Conservation (phyloP, 2,888 invertebrate genomes). For the Imbricaverruca yamaguchii region DNA sequence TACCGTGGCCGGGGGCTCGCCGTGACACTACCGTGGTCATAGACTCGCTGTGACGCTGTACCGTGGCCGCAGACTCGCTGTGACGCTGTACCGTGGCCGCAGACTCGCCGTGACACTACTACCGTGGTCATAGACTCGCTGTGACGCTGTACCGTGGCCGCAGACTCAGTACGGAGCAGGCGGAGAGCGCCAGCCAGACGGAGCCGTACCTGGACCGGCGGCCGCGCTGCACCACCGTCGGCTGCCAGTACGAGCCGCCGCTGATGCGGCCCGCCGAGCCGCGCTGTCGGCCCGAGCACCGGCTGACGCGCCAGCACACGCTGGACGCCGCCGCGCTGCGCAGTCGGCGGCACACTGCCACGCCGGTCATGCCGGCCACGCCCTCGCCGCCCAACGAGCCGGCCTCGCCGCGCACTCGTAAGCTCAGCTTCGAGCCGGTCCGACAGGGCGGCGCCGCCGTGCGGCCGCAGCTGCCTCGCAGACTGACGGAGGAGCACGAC, state of each 20-base stretch:
- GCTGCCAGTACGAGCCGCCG: slow-evolving; percentile 19
- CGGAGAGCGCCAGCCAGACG: background rate
- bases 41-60: too few species aligned
- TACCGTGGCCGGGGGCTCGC: too few species aligned
- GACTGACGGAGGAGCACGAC: background rate
- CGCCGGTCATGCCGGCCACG: background rate
- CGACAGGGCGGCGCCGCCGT: background rate
- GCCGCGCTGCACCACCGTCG: background rate
- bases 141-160: background rate
- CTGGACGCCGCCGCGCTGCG: slow-evolving; percentile 8
- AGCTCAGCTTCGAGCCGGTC: slow-evolving; percentile 7
- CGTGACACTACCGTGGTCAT: too few species aligned
- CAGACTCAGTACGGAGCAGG: background rate
- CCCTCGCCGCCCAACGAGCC: background rate
- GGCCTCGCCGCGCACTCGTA: background rate
- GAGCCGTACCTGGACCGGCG: slow-evolving; percentile 20
- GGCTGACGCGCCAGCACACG: slow-evolving; percentile 1
- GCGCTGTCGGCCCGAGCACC: background rate
- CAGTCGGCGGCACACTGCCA: background rate
- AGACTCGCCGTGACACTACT: too few species aligned
- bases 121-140: too few species aligned
- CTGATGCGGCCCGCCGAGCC: background rate
- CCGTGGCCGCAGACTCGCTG: too few species aligned
- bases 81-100: too few species aligned
- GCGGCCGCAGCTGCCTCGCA: background rate